Evolutionary conservation across 2,113 vertebrate genomes (phyloP).

Genomic region (Butastur rufipennis): DNA sequence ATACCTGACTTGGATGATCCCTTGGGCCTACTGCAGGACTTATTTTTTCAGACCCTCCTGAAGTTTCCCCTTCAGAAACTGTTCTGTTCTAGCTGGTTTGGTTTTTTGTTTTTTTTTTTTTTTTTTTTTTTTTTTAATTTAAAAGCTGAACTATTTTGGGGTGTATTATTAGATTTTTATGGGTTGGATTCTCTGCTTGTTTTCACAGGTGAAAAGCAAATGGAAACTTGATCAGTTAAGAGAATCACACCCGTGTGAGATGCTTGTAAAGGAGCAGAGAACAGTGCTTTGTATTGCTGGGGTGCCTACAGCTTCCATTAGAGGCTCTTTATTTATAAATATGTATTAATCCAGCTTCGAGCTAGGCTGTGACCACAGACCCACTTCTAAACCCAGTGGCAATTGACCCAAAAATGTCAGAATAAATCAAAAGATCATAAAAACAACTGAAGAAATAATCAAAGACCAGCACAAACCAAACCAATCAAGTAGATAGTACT

Average conservation of each 20-base stretch:
- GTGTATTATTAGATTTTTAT: background rate
- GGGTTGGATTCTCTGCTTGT: background rate
- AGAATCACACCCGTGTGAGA: background rate
- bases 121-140: background rate
- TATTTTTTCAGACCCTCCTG: background rate
- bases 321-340: background rate
- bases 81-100: background rate
- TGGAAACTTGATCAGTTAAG: background rate
- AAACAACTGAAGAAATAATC: background rate
- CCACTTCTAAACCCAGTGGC: background rate
- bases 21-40: background rate
- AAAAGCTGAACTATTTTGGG: background rate
- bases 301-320: background rate
- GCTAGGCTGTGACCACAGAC: background rate
- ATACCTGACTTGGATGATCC: background rate
- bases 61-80: background rate
- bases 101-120: no score
- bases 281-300: background rate
- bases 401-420: conserved; percentile 22
- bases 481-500: background rate
- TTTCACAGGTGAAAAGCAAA: background rate
- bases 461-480: background rate
- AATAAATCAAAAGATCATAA: conserved; percentile 8
- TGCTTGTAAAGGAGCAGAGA: background rate
- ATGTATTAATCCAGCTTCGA: background rate